These are phyloP conservation scores for Dicycla oo DNA, from an alignment of 2,888 invertebrate genomes.

Conservation along the genomic window DNA sequence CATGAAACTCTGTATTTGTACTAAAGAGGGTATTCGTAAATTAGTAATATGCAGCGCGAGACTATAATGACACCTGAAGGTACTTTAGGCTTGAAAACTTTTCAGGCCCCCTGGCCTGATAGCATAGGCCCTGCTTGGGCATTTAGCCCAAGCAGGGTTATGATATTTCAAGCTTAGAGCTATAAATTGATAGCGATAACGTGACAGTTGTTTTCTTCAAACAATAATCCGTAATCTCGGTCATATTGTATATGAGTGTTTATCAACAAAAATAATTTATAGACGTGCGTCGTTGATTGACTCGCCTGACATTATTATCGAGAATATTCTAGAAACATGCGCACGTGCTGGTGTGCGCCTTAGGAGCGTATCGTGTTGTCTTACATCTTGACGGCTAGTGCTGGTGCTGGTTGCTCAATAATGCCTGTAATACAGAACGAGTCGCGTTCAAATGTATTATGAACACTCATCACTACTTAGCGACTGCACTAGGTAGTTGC, in stretches of 20 bases:
- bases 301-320: constrained; percentile 37
- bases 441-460: not conserved
- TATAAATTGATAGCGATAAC: not conserved
- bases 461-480: not conserved
- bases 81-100: too few relatives aligned
- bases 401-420: constrained; percentile 6
- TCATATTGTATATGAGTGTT: not conserved
- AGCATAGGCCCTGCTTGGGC: too few relatives aligned
- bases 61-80: too few relatives aligned
- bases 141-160: not conserved
- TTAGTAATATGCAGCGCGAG: too few relatives aligned
- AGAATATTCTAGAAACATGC: not conserved
- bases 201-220: not conserved
- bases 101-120: too few relatives aligned
- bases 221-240: constrained; percentile 12
- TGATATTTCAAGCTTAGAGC: not conserved
- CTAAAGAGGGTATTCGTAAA: too few relatives aligned
- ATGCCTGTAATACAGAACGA: not conserved
- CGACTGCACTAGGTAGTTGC: not conserved
- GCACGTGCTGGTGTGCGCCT: constrained; percentile 14
- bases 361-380: not conserved
- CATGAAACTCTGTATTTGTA: too few relatives aligned
- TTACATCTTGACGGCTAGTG: not conserved
- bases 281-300: constrained; percentile 41
- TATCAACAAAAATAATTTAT: constrained; percentile 40